phyloP scores from a whole-genome alignment of 2,888 invertebrate genomes.

The Oscheius sp. region DNA sequence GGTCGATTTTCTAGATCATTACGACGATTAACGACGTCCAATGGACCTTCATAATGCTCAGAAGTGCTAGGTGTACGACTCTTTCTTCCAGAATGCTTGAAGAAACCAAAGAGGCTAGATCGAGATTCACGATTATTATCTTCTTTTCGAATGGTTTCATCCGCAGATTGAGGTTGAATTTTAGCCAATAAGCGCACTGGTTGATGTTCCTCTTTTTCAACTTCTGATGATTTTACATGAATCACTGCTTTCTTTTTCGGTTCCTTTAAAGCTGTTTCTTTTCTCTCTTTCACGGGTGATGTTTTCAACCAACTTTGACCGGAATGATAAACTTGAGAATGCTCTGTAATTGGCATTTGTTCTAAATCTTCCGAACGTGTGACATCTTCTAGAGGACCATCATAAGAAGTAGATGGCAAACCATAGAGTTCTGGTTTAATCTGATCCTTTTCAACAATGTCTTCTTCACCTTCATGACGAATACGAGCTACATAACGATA shows the following conservation, averaged over 20 bases:
- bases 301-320: conserved; percentile 10
- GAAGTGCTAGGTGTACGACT: not conserved
- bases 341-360: not conserved
- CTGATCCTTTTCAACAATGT: conserved; percentile 27
- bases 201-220: not conserved
- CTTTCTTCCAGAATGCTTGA: not conserved
- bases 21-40: conserved; percentile 13
- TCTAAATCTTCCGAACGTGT: conserved; percentile 8
- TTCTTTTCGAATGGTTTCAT: conserved; percentile 6
- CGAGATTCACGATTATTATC: not conserved
- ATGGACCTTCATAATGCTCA: conserved; percentile 1
- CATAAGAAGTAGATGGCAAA: conserved; percentile 25
- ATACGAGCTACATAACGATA: conserved; percentile 34
- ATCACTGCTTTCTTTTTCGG: not conserved
- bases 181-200: conserved; percentile 38
- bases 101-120: conserved; percentile 17
- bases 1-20: conserved; percentile 12
- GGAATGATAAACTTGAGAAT: conserved; percentile 33
- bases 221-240: not conserved
- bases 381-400: conserved; percentile 32
- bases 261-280: not conserved
- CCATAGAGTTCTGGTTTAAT: conserved; percentile 29
- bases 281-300: not conserved
- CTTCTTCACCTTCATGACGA: conserved; percentile 41
- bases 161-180: conserved; percentile 19